phyloP scores from a whole-genome alignment of 2,888 invertebrate species.

The Cataglyphis cursor region DNA sequence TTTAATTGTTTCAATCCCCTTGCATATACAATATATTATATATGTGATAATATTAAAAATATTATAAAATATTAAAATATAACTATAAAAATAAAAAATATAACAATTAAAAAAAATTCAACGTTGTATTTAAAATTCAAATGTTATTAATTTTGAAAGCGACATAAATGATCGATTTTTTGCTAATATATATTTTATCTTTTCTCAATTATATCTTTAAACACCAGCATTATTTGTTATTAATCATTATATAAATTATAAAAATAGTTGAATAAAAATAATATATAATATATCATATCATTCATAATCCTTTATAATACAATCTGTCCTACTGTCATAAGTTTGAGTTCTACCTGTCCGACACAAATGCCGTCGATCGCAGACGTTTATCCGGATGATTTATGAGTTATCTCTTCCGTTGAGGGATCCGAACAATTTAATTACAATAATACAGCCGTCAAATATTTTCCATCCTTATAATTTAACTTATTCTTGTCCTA shows the following conservation, averaged over 20 bases:
- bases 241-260: background rate
- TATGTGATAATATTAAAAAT: background rate
- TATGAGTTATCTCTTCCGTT: conserved; percentile 39
- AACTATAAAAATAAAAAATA: background rate
- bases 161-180: background rate
- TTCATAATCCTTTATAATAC: conserved; percentile 29
- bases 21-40: background rate
- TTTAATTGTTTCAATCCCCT: background rate
- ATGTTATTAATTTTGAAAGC: background rate
- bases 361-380: conserved; percentile 44
- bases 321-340: conserved; percentile 20
- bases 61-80: background rate
- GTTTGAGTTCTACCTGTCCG: conserved; percentile 32
- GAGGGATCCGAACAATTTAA: conserved; percentile 28
- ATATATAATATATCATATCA: conserved; percentile 14
- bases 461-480: conserved; percentile 1
- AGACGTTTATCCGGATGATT: conserved; percentile 41
- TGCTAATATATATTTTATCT: background rate
- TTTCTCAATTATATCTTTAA: background rate
- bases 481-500: conserved; percentile 6
- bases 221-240: background rate
- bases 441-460: conserved; percentile 38
- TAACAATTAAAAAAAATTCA: background rate
- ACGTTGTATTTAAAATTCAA: background rate
- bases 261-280: background rate